phyloP scores from a whole-genome alignment of 2,888 invertebrate species.

The Encarsia formosa region DNA sequence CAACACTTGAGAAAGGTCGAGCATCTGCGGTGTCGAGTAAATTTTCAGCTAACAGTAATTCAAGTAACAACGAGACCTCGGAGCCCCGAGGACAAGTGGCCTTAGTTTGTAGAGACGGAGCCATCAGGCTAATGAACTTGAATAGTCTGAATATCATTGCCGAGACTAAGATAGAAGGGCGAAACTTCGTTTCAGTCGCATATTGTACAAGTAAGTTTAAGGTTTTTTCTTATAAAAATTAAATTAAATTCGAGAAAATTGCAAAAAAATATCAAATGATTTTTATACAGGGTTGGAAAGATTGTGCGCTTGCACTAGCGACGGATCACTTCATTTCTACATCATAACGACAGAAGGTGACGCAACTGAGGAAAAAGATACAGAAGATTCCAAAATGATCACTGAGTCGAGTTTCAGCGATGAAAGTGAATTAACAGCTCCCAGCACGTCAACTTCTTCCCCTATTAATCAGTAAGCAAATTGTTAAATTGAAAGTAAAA shows the following conservation, averaged over 20 bases:
- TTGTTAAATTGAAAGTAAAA: conserved; percentile 2
- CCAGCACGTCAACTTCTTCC: conserved; percentile 46
- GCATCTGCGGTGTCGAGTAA: not conserved
- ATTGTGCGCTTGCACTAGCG: conserved; percentile 76
- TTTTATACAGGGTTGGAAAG: conserved; percentile 66
- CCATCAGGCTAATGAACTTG: conserved; percentile 68
- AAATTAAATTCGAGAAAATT: not conserved
- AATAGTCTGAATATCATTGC: conserved; percentile 67
- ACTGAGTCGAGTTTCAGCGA: conserved; percentile 33
- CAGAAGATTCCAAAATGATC: conserved; percentile 53
- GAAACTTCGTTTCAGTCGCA: conserved; percentile 73
- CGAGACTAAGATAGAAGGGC: conserved; percentile 62
- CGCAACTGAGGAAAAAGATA: conserved; percentile 68
- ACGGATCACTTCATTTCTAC: conserved; percentile 79
- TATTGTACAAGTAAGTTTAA: conserved; percentile 73
- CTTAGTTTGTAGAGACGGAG: conserved; percentile 71
- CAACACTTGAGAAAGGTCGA: conserved; percentile 48
- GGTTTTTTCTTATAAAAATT: not conserved
- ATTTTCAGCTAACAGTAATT: conserved; percentile 6
- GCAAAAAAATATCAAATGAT: not conserved
- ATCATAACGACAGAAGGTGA: conserved; percentile 73
- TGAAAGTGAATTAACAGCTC: conserved; percentile 35
- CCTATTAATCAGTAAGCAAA: conserved; percentile 38
- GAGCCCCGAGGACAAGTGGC: conserved; percentile 59
- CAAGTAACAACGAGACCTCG: too few species aligned